phyloP scores from a whole-genome alignment of 2,888 invertebrate genomes.

The Tenthredo amoena region DNA sequence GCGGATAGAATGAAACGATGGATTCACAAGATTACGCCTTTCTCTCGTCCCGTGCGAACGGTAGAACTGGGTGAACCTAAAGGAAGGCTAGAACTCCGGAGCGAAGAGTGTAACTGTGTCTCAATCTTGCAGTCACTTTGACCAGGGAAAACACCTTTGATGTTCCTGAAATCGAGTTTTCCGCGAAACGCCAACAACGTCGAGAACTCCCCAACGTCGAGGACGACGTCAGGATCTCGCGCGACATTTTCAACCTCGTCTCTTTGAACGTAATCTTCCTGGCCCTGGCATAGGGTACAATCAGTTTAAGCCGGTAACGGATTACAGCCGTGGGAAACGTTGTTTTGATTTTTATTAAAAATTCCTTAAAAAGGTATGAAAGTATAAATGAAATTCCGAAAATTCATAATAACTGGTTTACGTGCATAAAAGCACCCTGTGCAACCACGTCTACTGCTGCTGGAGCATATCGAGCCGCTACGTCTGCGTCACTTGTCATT shows the following conservation, averaged over 20 bases:
- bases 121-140: conserved; percentile 49
- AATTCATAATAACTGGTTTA: neutral
- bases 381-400: neutral
- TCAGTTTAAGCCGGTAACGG: conserved; percentile 1
- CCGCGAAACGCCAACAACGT: conserved; percentile 39
- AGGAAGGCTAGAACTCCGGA: neutral
- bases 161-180: conserved; percentile 62
- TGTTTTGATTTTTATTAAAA: conserved; percentile 14
- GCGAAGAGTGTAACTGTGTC: conserved; percentile 37
- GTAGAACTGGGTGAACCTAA: neutral
- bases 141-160: conserved; percentile 61
- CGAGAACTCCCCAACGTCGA: conserved; percentile 1
- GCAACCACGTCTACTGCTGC: neutral
- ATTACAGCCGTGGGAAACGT: conserved; percentile 9
- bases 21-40: conserved; percentile 34
- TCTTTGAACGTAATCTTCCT: conserved; percentile 35
- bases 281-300: conserved; percentile 8
- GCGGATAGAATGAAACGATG: conserved; percentile 24
- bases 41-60: conserved; percentile 22
- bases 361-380: conserved; percentile 7
- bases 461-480: neutral
- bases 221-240: conserved; percentile 5
- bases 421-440: neutral
- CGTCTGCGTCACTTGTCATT: neutral
- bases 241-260: conserved; percentile 2